Percentiles rank a stretch among this genome's conserved stretches.
Evolutionary conservation across 2,888 invertebrate species (phyloP).

Genomic region (Noctua pronuba): DNA sequence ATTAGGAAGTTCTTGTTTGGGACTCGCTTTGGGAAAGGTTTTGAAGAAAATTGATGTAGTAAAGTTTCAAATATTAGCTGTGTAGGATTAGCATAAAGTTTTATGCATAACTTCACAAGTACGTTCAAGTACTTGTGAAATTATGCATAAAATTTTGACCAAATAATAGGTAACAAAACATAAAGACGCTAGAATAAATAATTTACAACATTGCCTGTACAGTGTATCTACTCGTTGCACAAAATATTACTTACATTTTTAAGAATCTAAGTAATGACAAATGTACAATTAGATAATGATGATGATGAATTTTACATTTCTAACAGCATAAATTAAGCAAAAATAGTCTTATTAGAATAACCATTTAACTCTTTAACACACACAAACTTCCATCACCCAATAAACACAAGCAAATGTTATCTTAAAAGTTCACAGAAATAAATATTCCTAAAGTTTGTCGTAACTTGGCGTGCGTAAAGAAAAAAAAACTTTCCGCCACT

Average conservation of each 20-base stretch:
- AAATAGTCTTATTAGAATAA: constrained; percentile 3
- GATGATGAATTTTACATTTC: not conserved
- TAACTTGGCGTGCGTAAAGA: constrained; percentile 60
- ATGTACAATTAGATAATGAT: not conserved
- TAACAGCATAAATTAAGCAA: not conserved
- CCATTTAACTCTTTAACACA: not conserved
- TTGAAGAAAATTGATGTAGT: constrained; percentile 3
- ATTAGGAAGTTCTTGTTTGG: constrained; percentile 40
- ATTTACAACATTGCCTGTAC: not conserved
- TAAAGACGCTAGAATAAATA: not conserved
- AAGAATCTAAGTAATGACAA: not conserved
- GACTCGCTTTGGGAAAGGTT: constrained; percentile 17
- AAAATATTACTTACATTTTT: not conserved
- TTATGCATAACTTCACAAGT: too few species aligned
- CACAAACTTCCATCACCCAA: constrained; percentile 39
- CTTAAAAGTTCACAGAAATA: constrained; percentile 62
- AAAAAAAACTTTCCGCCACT: constrained; percentile 66
- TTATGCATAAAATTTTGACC: not conserved
- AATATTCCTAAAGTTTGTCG: constrained; percentile 67
- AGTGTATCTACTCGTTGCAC: not conserved
- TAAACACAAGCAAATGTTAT: constrained; percentile 53
- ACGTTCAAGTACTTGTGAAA: not conserved
- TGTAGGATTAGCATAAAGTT: not conserved
- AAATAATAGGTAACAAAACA: not conserved
- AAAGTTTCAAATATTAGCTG: not conserved